These are phyloP conservation scores for Alitta virens DNA, from an alignment of 2,888 invertebrate species.

Conservation along the genomic window DNA sequence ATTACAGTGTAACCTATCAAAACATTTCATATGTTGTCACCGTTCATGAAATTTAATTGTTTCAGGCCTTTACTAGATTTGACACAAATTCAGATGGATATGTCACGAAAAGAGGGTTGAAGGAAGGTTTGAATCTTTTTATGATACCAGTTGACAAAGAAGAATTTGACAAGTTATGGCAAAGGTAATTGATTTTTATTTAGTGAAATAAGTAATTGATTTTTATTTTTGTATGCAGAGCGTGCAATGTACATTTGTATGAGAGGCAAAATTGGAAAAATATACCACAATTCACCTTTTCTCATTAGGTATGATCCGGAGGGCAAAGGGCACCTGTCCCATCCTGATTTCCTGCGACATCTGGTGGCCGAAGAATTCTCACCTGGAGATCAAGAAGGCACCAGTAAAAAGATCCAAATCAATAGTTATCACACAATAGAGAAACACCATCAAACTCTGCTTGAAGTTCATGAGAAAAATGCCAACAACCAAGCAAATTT, in stretches of 20 bases:
- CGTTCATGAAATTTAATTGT: slow-evolving; percentile 2
- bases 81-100: slow-evolving; percentile 37
- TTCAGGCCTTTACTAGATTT: slow-evolving; percentile 47
- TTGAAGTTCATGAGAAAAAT: slow-evolving; percentile 43
- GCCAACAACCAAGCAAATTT: slow-evolving; percentile 45
- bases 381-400: slow-evolving; percentile 44
- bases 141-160: slow-evolving; percentile 42
- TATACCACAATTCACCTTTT: too few species aligned
- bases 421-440: slow-evolving; percentile 39
- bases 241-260: too few species aligned
- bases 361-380: slow-evolving; percentile 46
- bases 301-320: slow-evolving; percentile 43
- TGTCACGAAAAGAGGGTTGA: slow-evolving; percentile 42
- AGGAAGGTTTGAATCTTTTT: slow-evolving; percentile 42
- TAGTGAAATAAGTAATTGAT: too few species aligned
- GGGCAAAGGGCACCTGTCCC: slow-evolving; percentile 42
- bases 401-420: slow-evolving; percentile 42
- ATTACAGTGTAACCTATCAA: too few species aligned
- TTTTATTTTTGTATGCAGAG: too few species aligned
- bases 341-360: slow-evolving; percentile 44
- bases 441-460: slow-evolving; percentile 41
- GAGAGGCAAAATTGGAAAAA: too few species aligned
- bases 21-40: too few species aligned
- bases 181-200: slow-evolving; percentile 39
- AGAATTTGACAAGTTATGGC: slow-evolving; percentile 50